Evolutionary conservation across 2,797 vertebrate species (phyloP).

Genomic region (Diglossa cyanea): DNA sequence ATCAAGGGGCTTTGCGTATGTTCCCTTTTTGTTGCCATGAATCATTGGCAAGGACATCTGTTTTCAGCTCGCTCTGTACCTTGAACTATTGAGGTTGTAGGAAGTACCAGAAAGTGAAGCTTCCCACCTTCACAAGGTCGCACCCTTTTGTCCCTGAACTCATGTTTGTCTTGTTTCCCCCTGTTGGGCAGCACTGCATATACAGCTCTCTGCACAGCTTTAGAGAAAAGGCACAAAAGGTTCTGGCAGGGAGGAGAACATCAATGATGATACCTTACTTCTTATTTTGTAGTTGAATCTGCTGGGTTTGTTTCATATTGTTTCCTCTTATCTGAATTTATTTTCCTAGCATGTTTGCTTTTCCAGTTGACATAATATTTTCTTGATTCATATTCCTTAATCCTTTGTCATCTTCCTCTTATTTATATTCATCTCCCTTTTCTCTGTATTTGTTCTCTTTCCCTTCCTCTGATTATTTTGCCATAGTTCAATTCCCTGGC

Average conservation of each 20-base stretch:
- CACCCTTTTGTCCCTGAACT: neutral
- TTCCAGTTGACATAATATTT: neutral
- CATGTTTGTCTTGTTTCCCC: neutral
- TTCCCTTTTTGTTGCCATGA: neutral
- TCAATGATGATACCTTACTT: neutral
- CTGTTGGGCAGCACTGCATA: neutral
- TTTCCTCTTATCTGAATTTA: neutral
- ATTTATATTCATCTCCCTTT: neutral
- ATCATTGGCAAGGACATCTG: neutral
- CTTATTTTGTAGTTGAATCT: neutral
- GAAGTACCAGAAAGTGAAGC: neutral
- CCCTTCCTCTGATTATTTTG: neutral
- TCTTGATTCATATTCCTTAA: neutral
- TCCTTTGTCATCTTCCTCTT: neutral
- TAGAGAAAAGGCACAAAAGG: neutral
- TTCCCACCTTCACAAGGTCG: neutral
- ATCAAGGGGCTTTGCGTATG: neutral
- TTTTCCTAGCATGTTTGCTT: neutral
- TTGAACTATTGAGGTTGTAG: neutral
- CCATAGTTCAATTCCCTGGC: neutral
- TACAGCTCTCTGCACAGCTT: neutral
- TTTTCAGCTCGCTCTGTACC: neutral
- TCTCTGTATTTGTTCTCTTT: neutral
- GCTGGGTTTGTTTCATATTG: neutral
- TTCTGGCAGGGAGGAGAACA: neutral